These are phyloP conservation scores for Amiota mariae DNA, from an alignment of 2,888 invertebrate genomes.

Conservation along the genomic window DNA sequence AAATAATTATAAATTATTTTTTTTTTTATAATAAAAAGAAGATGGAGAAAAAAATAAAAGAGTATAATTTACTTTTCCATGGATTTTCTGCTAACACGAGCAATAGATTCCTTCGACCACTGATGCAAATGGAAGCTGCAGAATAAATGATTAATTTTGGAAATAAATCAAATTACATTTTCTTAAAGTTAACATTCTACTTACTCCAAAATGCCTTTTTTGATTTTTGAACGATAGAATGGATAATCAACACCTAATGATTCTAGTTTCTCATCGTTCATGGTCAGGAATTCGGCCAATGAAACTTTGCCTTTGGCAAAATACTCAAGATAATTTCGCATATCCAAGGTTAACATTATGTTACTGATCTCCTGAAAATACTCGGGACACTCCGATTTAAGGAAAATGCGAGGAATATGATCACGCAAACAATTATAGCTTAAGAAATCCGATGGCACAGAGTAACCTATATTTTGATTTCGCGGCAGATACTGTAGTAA, in stretches of 20 bases:
- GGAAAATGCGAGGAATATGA: conserved; percentile 70
- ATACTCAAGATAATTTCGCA: conserved; percentile 57
- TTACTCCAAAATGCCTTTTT: conserved; percentile 69
- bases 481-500: conserved; percentile 66
- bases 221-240: conserved; percentile 67
- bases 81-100: conserved; percentile 56
- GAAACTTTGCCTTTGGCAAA: conserved; percentile 66
- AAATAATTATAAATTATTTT: too few species aligned
- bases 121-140: conserved; percentile 71
- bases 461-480: conserved; percentile 43
- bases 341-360: conserved; percentile 62
- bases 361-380: conserved; percentile 71
- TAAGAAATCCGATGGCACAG: conserved; percentile 66
- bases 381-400: conserved; percentile 70
- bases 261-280: conserved; percentile 62
- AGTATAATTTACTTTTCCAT: conserved; percentile 55
- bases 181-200: conserved; percentile 36
- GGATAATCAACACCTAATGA: conserved; percentile 66
- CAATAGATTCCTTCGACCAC: conserved; percentile 69
- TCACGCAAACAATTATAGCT: conserved; percentile 66
- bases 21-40: neutral
- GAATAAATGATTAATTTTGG: neutral
- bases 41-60: too few species aligned
- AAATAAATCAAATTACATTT: neutral
- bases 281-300: conserved; percentile 66